A percentile compares a stretch with the other conserved stretches of the same genome.
phyloP scores from a whole-genome alignment of 2,888 invertebrate genomes.

The Oxycera nigricornis region DNA sequence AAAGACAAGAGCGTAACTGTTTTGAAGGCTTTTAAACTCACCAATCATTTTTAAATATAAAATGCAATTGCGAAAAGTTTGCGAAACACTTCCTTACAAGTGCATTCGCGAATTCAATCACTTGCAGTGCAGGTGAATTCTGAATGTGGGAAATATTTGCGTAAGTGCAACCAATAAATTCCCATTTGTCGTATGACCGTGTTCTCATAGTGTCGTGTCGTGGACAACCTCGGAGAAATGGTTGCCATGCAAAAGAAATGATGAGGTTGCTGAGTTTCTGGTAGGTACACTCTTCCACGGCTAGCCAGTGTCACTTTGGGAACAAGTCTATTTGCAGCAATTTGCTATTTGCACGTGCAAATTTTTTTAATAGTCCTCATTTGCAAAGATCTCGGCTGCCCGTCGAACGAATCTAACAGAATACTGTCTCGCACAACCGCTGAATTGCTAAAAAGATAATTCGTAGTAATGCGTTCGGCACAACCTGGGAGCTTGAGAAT shows the following conservation, averaged over 20 bases:
- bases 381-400: conserved; percentile 1
- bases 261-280: not conserved
- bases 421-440: conserved; percentile 13
- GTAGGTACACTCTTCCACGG: conserved; percentile 25
- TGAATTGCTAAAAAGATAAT: conserved; percentile 25
- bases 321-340: conserved; percentile 25
- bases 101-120: not conserved
- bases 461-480: not conserved
- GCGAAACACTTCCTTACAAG: not conserved
- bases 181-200: not conserved
- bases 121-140: not conserved
- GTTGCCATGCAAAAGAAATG: not conserved
- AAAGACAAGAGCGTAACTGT: not conserved
- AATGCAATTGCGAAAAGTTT: not conserved
- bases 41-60: not conserved
- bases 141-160: conserved; percentile 35
- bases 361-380: conserved; percentile 26
- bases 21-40: not conserved
- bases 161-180: not conserved
- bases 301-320: not conserved
- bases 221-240: not conserved
- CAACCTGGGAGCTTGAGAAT: not conserved
- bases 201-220: conserved; percentile 3
- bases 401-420: conserved; percentile 9
- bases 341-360: conserved; percentile 38